Base-by-base conservation (phyloP, 2,888 invertebrate genomes). In the Dugesia japonica region DNA sequence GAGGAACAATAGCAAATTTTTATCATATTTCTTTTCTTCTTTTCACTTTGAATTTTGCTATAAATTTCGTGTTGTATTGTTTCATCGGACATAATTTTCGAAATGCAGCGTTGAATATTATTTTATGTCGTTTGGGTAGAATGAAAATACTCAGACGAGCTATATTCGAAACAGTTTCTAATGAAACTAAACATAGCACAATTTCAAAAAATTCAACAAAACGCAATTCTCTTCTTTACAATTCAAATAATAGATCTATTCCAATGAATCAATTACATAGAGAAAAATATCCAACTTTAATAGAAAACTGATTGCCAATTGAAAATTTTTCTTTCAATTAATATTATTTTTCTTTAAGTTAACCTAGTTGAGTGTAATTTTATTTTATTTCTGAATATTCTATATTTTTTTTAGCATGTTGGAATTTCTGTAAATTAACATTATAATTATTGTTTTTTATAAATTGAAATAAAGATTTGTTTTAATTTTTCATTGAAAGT, bases 81-180 rank as follows among this genome's bases (percentile, higher is more conserved):
- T 56, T 56, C 56, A 56, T 56, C 23, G 56, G 56, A 1, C 56
- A 56, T 56, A 56, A 56, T 56, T 56, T 56, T n/a, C 56, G 56
- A 56, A 56, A 56, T 56, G 56, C 56, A 4, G 56, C 56, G 1
- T 56, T 56, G 4, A 56, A 56, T 56, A 56, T 56, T 56, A 56
- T 56, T 20, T 56, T 56, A 23, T 56, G 56, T n/a, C 74, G 74
- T 7, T 42, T 74, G 1, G 7, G 23, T 4, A 1, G 38, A 26
- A 28, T 74, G 74, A 27, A n/a, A 27, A 4, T 7, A n/a, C 1
- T 72, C 1, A 15, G 72, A 56, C 4, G 23, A n/a, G 56, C 56
- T 4, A 56, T 56, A 56, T 56, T 56, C 17, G 56, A 56, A 56
- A 20, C 56, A 56, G 56, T 23, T 56, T 56, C 56, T 9, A 56